Conservation (phyloP, 2,888 invertebrate genomes). For the Neoascia interrupta region DNA sequence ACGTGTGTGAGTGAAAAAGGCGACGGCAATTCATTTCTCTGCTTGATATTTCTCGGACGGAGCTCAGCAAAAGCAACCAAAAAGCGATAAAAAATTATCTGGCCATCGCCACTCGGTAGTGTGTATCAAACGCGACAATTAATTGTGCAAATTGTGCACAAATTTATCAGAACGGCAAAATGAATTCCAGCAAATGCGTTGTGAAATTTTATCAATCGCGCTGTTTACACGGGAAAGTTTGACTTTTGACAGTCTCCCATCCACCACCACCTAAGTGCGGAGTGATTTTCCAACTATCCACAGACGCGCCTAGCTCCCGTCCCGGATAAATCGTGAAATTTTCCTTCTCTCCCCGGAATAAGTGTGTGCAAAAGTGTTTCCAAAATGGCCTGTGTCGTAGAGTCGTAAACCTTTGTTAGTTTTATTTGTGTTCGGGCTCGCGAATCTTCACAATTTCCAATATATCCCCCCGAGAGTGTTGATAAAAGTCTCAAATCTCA, state of each 20-base stretch:
- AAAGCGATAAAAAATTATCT: constrained; percentile 33
- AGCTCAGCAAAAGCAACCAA: background rate
- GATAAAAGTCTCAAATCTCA: too few relatives aligned
- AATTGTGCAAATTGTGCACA: constrained; percentile 15
- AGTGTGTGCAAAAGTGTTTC: background rate
- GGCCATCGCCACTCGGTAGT: background rate
- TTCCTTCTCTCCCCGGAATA: background rate
- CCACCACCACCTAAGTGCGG: constrained; percentile 47
- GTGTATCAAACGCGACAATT: constrained; percentile 23
- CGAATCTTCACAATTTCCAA: too few relatives aligned
- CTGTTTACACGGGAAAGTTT: constrained; percentile 63
- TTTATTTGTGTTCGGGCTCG: too few relatives aligned
- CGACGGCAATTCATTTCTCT: constrained; percentile 41
- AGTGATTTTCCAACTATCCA: constrained; percentile 37
- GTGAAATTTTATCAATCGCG: constrained; percentile 55
- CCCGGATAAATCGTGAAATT: background rate
- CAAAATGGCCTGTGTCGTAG: too few relatives aligned
- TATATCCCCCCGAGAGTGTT: too few relatives aligned
- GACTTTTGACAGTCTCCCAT: constrained; percentile 47
- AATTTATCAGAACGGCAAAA: constrained; percentile 21
- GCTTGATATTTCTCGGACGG: constrained; percentile 29
- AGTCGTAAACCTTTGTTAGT: too few relatives aligned
- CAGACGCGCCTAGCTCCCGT: constrained; percentile 35
- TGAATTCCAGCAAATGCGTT: constrained; percentile 51
- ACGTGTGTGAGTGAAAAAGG: constrained; percentile 52